Base-by-base conservation (phyloP, 2,797 vertebrate genomes). In the Trachurus trachurus region DNA sequence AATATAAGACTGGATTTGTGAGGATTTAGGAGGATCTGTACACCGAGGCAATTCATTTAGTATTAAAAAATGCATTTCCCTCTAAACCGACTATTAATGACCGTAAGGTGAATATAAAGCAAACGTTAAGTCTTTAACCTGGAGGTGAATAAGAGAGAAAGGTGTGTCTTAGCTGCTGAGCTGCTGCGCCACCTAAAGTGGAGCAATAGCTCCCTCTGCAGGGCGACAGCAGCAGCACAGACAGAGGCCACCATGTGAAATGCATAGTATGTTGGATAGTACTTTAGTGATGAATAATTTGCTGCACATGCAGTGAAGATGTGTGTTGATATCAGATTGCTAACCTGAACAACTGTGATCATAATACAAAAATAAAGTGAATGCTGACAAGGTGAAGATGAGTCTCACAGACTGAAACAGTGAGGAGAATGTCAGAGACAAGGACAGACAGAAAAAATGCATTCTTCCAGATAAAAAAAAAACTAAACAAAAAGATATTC, bases 181-280 rank as follows among this genome's bases (percentile, higher is more conserved):
- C 21, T 44, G 34, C 47, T 65, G 45, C 26, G 37, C 34, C 37
- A 19, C 17, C 58, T 86, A 66, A 63, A 69, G 70, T 93, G 69
- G 87, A 88, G 85, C 88, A 87, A 92, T 88, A 75, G 88, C 91
- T 52, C 93, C 92, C 92, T 91, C 94, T 94, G 80, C 80, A 89
- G 93, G 52, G 50, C 40, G 15, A 6, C 17, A 71, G 37, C 15
- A 11, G 66, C 13, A 81, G 31, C 47, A 39, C 78, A 71, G n/a
- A 13, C 17, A 61, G 19, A 49, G 40, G 17, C 31, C 7, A 15
- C 40, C 0, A 4, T 0, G 5, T 16, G 19, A 57, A 53, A 70
- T 40, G 37, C 61, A 54, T 26, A 26, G 2, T 1, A 44, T 12
- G 16, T 1, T 62, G 15, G 17, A 62, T 31, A 47, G 6, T 26